Conservation (phyloP, 2,888 invertebrate species). For the Apoda limacodes region DNA sequence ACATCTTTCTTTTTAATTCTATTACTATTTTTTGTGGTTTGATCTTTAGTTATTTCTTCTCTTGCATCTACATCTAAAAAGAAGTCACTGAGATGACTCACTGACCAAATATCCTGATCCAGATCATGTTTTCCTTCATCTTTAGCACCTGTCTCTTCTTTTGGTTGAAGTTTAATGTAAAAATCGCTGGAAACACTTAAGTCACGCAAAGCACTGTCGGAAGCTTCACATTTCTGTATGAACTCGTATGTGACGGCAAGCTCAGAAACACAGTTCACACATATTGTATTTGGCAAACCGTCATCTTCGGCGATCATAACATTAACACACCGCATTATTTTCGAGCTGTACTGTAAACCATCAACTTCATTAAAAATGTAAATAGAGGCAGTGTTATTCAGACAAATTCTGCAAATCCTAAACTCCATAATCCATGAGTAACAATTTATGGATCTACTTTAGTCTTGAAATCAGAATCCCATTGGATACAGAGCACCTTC, state of each 20-base stretch:
- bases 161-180: slow-evolving; percentile 18
- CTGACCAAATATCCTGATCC: too few relatives aligned
- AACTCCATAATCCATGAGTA: too few relatives aligned
- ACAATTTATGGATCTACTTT: too few relatives aligned
- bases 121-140: slow-evolving; percentile 20
- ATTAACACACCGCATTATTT: slow-evolving; percentile 44
- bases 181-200: slow-evolving; percentile 23
- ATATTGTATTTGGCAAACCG: slow-evolving; percentile 44
- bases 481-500: too few relatives aligned
- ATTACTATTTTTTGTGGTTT: slow-evolving; percentile 7
- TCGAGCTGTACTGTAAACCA: slow-evolving; percentile 36
- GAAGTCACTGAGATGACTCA: background rate
- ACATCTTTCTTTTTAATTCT: slow-evolving; percentile 19
- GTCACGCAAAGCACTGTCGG: slow-evolving; percentile 41
- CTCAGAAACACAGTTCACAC: slow-evolving; percentile 38
- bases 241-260: slow-evolving; percentile 40
- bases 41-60: slow-evolving; percentile 9
- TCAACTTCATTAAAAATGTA: slow-evolving; percentile 40
- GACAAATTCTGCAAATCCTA: slow-evolving; percentile 46
- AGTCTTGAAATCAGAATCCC: too few relatives aligned
- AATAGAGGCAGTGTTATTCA: slow-evolving; percentile 36
- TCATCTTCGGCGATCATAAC: slow-evolving; percentile 41
- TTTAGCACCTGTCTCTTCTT: slow-evolving; percentile 28
- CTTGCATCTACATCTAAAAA: slow-evolving; percentile 1
- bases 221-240: slow-evolving; percentile 42